Evolutionary conservation across 1,140 invertebrate genomes (phyloP).

Genomic region (Achroia grisella): DNA sequence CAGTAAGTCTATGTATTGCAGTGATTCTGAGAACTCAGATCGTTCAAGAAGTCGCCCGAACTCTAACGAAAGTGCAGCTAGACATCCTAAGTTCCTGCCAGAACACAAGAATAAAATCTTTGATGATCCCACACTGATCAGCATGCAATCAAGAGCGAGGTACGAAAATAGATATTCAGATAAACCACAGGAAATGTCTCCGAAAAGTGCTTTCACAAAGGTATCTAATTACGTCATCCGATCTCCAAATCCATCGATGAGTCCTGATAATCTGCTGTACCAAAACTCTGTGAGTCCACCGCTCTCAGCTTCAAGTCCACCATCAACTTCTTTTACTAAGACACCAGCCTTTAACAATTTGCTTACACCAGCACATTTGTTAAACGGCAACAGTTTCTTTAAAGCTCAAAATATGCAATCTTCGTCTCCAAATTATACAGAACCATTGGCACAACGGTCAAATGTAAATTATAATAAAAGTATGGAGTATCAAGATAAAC

Average conservation of each 20-base stretch:
- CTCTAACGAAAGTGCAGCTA: conserved; percentile 66
- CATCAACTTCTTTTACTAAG: conserved; percentile 58
- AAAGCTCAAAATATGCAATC: conserved; percentile 66
- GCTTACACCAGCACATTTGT: conserved; percentile 58
- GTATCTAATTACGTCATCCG: conserved; percentile 73
- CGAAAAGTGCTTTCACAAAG: conserved; percentile 87
- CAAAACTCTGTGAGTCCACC: conserved; percentile 86
- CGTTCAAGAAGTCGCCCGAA: conserved; percentile 66
- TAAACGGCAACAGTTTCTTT: conserved; percentile 73
- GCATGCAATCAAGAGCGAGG: conserved; percentile 66
- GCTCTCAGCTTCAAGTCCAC: conserved; percentile 68
- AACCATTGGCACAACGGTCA: conserved; percentile 33
- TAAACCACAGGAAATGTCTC: conserved; percentile 54
- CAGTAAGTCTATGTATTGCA: conserved; percentile 63
- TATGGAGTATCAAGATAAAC: conserved; percentile 50
- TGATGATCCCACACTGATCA: conserved; percentile 74
- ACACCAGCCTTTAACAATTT: conserved; percentile 53
- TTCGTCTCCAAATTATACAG: conserved; percentile 70
- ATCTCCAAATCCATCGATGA: conserved; percentile 80
- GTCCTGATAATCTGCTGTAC: conserved; percentile 83
- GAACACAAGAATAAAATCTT: conserved; percentile 76
- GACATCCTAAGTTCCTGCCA: conserved; percentile 59
- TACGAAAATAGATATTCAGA: conserved; percentile 60
- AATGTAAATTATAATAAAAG: conserved; percentile 31
- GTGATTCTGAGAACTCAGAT: conserved; percentile 70